Conservation (phyloP, 2,113 vertebrate species). For the Ovibos moschatus region DNA sequence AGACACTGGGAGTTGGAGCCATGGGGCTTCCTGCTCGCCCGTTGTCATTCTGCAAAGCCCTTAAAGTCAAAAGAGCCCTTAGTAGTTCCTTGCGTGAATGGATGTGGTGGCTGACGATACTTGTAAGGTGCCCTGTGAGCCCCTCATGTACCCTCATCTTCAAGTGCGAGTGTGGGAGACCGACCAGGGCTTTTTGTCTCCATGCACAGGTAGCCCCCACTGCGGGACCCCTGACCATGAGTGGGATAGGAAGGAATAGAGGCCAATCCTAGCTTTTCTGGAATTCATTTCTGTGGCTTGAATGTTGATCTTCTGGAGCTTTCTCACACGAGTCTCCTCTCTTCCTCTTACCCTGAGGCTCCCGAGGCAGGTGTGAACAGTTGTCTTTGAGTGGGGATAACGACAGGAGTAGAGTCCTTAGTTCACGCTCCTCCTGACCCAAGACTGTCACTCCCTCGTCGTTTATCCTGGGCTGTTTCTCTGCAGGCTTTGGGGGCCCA, state of each 20-base stretch:
- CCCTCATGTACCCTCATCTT: fast-evolving
- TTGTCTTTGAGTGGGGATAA: not conserved
- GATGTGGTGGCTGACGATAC: not conserved
- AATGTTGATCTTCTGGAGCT: constrained; percentile 16
- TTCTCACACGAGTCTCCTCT: not conserved
- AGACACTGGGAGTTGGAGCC: constrained; percentile 31
- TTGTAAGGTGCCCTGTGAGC: not conserved
- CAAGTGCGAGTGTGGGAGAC: not conserved
- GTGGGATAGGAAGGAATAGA: not conserved
- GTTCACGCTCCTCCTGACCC: not conserved
- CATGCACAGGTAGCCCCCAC: not conserved
- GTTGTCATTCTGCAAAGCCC: constrained; percentile 49
- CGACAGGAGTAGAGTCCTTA: not conserved
- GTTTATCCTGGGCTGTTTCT: not conserved
- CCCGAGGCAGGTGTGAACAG: not conserved
- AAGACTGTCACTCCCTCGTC: not conserved
- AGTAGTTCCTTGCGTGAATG: not conserved
- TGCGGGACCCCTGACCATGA: not conserved
- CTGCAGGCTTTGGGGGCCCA: not conserved
- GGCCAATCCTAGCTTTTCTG: not conserved
- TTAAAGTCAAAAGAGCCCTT: constrained; percentile 59
- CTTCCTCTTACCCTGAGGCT: not conserved
- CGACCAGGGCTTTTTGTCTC: not conserved
- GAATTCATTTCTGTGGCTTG: not conserved
- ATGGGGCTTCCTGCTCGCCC: constrained; percentile 53